phyloP scores from a whole-genome alignment of 2,888 invertebrate species.

The Stenoptilia bipunctidactyla region DNA sequence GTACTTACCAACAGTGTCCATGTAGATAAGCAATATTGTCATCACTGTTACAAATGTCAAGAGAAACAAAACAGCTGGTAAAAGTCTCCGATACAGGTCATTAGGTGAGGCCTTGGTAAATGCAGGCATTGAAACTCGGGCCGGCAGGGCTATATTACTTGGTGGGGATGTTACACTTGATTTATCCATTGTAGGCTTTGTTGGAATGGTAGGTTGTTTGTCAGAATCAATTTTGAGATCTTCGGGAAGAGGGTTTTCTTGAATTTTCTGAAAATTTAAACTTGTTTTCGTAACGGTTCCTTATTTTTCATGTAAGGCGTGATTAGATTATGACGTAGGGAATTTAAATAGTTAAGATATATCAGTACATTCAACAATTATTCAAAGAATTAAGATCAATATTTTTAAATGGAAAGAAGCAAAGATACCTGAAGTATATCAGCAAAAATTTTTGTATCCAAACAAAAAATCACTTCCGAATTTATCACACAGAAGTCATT shows the following conservation, averaged over 20 bases:
- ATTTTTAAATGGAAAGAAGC: too few species aligned
- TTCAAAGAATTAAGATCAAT: too few species aligned
- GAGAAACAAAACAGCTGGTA: constrained; percentile 80
- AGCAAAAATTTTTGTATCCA: too few species aligned
- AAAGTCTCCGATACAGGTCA: constrained; percentile 59
- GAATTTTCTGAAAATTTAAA: constrained; percentile 38
- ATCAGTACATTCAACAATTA: too few species aligned
- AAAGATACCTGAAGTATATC: too few species aligned
- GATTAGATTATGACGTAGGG: too few species aligned
- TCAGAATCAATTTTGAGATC: constrained; percentile 20
- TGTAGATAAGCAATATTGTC: constrained; percentile 82
- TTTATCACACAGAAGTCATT: background rate
- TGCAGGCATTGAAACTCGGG: constrained; percentile 31
- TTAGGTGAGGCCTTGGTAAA: constrained; percentile 53
- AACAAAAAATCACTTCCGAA: too few species aligned
- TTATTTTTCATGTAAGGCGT: too few species aligned
- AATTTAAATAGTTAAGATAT: too few species aligned
- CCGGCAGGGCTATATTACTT: constrained; percentile 19
- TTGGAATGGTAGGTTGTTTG: constrained; percentile 24
- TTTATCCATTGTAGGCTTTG: constrained; percentile 20
- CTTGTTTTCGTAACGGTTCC: too few species aligned
- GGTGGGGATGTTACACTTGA: constrained; percentile 19
- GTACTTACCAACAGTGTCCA: constrained; percentile 82
- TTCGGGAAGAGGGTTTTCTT: constrained; percentile 31
- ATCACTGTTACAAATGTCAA: constrained; percentile 85